Conservation (phyloP, 2,888 invertebrate genomes). For the Copidosoma aretas region DNA sequence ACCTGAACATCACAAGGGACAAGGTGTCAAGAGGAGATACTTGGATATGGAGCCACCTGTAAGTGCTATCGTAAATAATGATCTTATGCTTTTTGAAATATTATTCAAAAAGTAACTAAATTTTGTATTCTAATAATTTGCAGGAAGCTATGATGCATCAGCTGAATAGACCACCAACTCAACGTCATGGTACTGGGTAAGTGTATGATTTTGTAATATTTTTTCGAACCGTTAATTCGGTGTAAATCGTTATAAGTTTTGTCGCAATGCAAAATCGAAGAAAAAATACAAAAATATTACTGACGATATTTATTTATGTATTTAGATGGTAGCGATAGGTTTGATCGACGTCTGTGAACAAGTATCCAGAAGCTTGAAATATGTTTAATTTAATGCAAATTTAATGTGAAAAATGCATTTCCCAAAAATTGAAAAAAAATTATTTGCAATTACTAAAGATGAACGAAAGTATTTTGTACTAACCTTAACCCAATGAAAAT, state of each 20-base stretch:
- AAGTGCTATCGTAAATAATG: constrained; percentile 25
- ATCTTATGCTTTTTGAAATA: not conserved
- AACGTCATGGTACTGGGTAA: constrained; percentile 60
- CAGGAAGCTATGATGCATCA: constrained; percentile 57
- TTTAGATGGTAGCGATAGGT: constrained; percentile 34
- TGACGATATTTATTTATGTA: not conserved
- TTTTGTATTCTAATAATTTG: not conserved
- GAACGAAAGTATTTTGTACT: constrained; percentile 3
- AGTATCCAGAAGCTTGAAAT: constrained; percentile 24
- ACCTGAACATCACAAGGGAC: constrained; percentile 56
- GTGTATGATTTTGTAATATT: constrained; percentile 39
- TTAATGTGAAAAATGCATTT: too few species aligned
- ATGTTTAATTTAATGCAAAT: not conserved
- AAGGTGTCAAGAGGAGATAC: constrained; percentile 59
- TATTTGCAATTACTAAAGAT: too few species aligned
- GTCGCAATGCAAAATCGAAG: not conserved
- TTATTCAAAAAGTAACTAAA: not conserved
- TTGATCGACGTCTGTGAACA: constrained; percentile 28
- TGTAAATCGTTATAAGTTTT: not conserved
- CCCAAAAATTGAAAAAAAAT: too few species aligned
- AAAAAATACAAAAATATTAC: constrained; percentile 37
- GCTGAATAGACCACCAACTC: constrained; percentile 53
- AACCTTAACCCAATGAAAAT: constrained; percentile 9
- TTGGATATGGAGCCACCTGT: constrained; percentile 59
- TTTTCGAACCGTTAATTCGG: not conserved